Evolutionary conservation across 2,797 vertebrate genomes (phyloP).

Genomic region (Enteromius argenteus): DNA sequence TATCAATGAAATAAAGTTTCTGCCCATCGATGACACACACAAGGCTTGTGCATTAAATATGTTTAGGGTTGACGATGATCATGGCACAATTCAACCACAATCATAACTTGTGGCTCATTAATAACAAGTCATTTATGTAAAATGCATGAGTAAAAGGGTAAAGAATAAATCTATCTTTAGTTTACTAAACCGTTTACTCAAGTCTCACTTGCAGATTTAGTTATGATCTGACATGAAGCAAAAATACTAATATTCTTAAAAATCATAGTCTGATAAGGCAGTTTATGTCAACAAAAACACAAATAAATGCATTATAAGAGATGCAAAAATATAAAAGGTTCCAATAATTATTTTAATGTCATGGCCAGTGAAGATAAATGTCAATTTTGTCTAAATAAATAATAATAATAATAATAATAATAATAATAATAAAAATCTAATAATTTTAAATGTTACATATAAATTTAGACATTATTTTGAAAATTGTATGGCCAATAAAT

Average conservation of each 20-base stretch:
- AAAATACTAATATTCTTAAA: not conserved
- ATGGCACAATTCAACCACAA: slow-evolving; percentile 8
- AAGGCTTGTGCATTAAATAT: not conserved
- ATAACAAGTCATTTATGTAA: not conserved
- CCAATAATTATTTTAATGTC: not conserved
- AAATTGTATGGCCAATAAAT: not conserved
- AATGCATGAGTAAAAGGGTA: too few relatives aligned
- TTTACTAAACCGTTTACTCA: not conserved
- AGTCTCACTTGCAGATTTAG: not conserved
- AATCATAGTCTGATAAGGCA: not conserved
- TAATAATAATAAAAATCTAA: not conserved
- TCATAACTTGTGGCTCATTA: not conserved
- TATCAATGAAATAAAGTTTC: slow-evolving; percentile 1
- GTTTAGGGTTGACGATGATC: not conserved
- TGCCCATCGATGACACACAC: not conserved
- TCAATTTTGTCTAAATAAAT: not conserved
- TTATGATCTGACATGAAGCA: not conserved
- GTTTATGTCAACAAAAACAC: not conserved
- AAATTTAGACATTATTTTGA: not conserved
- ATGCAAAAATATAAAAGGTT: not conserved
- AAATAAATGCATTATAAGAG: not conserved
- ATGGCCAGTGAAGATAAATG: not conserved
- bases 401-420: too few relatives aligned
- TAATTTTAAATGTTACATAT: not conserved
- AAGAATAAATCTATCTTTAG: not conserved